phyloP scores from a whole-genome alignment of 2,888 invertebrate genomes.

The Anarsia innoxiella region DNA sequence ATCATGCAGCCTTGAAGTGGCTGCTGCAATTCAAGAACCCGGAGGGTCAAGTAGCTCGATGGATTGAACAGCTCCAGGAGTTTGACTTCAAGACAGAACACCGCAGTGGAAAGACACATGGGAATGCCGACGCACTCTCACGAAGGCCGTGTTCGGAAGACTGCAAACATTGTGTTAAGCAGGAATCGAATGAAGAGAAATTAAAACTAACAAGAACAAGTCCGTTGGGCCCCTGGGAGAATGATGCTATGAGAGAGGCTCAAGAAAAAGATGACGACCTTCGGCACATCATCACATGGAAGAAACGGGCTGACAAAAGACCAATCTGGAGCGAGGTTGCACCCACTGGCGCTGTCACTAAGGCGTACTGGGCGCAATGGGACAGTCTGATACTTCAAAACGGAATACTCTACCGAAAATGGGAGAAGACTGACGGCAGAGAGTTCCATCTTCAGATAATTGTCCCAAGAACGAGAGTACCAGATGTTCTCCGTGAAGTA shows the following conservation, averaged over 20 bases:
- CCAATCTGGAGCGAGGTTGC: background rate
- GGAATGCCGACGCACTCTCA: slow-evolving; percentile 2
- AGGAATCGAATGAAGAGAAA: background rate
- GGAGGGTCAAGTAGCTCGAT: background rate
- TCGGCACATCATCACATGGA: background rate
- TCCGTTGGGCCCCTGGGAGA: background rate
- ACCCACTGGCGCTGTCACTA: background rate
- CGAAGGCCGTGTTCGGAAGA: slow-evolving; percentile 1
- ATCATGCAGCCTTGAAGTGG: slow-evolving; percentile 10
- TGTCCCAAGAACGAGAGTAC: background rate
- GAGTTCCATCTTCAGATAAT: slow-evolving; percentile 2
- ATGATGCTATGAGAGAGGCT: background rate
- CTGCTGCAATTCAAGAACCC: slow-evolving; percentile 1
- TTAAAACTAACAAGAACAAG: background rate
- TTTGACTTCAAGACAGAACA: background rate
- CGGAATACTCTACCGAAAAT: background rate
- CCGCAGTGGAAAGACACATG: slow-evolving; percentile 1
- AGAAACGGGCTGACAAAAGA: background rate
- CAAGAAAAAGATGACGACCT: background rate
- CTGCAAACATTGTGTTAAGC: background rate
- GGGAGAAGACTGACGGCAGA: background rate
- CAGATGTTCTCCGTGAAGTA: background rate
- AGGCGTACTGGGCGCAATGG: background rate
- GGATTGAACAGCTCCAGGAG: background rate
- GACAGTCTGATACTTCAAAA: background rate